These are phyloP conservation scores for Temnothorax rugatulus DNA, from an alignment of 2,888 invertebrate species.

Conservation along the genomic window DNA sequence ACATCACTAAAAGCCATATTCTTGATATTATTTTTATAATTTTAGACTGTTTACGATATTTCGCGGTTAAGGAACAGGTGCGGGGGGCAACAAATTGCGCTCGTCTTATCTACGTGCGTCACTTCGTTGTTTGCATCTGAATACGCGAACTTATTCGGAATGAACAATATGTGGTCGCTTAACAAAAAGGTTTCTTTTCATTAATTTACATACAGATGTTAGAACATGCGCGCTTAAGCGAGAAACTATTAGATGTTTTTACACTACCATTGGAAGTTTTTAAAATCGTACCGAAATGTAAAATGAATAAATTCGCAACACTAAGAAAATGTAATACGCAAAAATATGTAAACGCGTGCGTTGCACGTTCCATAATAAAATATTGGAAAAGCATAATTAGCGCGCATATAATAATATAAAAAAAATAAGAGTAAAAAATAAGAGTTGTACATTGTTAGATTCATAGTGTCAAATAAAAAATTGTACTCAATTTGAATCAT, in stretches of 20 bases:
- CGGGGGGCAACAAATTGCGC: conserved; percentile 63
- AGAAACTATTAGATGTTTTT: neutral
- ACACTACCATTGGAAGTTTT: neutral
- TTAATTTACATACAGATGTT: neutral
- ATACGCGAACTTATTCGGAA: neutral
- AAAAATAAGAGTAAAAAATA: too few species aligned
- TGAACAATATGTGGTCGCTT: neutral
- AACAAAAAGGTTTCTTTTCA: neutral
- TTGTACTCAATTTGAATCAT: too few species aligned
- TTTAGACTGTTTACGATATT: conserved; percentile 52
- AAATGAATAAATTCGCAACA: conserved; percentile 12
- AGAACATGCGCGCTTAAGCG: neutral
- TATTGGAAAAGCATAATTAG: conserved; percentile 44
- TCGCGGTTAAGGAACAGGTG: conserved; percentile 29
- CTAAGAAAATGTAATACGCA: neutral
- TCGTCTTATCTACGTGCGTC: conserved; percentile 38
- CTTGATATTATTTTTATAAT: neutral
- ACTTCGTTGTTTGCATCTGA: conserved; percentile 13
- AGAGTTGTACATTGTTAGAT: too few species aligned
- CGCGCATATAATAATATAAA: conserved; percentile 38
- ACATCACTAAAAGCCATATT: neutral
- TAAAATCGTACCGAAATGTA: neutral
- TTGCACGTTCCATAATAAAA: conserved; percentile 24
- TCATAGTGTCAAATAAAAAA: too few species aligned
- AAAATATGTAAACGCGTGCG: neutral